A percentile compares a stretch with the other conserved stretches of the same genome.
phyloP scores from a whole-genome alignment of 2,113 vertebrate species.

The Notechis scutatus region DNA sequence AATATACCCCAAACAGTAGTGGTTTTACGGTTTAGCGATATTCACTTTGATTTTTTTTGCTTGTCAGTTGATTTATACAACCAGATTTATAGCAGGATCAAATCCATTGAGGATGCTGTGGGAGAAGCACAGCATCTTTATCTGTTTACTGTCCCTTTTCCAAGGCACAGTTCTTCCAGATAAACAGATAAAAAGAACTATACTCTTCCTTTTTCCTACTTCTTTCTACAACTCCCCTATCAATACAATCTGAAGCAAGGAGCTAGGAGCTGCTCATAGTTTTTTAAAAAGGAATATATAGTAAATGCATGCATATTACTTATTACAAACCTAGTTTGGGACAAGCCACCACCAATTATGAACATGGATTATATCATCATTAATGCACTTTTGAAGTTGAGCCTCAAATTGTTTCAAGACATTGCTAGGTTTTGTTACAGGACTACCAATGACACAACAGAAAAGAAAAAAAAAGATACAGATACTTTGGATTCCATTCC shows the following conservation, averaged over 20 bases:
- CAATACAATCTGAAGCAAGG: not conserved
- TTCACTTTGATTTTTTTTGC: not conserved
- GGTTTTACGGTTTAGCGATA: not conserved
- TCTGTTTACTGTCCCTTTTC: not conserved
- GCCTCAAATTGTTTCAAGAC: not conserved
- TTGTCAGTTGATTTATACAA: not conserved
- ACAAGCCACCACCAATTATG: not conserved
- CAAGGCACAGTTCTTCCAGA: not conserved
- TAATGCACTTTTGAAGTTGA: not conserved
- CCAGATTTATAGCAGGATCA: not conserved
- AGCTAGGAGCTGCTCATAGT: not conserved
- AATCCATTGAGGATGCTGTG: not conserved
- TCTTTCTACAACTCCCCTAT: not conserved
- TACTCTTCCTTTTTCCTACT: not conserved
- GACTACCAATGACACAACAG: not conserved
- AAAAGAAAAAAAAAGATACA: not conserved
- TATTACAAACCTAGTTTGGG: not conserved
- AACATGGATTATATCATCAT: not conserved
- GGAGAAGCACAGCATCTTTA: not conserved
- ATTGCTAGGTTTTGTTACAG: not conserved
- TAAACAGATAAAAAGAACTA: not conserved
- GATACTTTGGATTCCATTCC: conserved; percentile 15
- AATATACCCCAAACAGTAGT: not conserved
- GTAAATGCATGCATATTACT: not conserved
- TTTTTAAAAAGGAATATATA: not conserved